A percentile compares a stretch with the other conserved stretches of the same genome.
These are phyloP conservation scores for Pterobdella sp. DNA, from an alignment of 2,888 invertebrate species.

Conservation along the genomic window DNA sequence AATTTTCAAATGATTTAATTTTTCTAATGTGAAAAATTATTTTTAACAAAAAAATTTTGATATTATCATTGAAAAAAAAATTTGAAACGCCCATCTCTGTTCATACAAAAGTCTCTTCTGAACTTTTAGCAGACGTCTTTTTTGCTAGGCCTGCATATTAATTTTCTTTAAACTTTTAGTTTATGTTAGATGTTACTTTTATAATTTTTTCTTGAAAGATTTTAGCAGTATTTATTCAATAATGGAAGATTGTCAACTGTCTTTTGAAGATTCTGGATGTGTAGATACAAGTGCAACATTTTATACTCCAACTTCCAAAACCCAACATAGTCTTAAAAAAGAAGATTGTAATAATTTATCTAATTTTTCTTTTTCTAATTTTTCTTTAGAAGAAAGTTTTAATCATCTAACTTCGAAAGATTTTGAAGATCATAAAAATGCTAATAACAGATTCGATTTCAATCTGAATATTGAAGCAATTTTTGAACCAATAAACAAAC, in stretches of 20 bases:
- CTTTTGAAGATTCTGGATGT: conserved; percentile 5
- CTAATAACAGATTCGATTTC: neutral
- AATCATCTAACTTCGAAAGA: neutral
- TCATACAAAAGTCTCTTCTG: neutral
- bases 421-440: neutral
- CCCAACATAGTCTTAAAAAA: neutral
- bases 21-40: neutral
- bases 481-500: neutral
- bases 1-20: neutral
- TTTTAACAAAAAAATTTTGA: neutral
- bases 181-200: neutral
- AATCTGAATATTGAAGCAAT: conserved; percentile 8
- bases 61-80: too few species aligned
- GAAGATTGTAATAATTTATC: neutral
- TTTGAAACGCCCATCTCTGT: too few species aligned
- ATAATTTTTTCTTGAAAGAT: neutral
- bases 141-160: neutral
- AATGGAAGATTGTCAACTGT: conserved; percentile 20
- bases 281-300: conserved; percentile 4
- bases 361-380: neutral
- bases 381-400: conserved; percentile 4
- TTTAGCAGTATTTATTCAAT: neutral
- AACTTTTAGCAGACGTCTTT: conserved; percentile 9
- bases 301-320: conserved; percentile 6
- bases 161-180: neutral